Percentiles rank a stretch among this genome's conserved stretches.
Evolutionary conservation across 1,140 invertebrate genomes (phyloP).

Genomic region (Metaphire vulgaris): DNA sequence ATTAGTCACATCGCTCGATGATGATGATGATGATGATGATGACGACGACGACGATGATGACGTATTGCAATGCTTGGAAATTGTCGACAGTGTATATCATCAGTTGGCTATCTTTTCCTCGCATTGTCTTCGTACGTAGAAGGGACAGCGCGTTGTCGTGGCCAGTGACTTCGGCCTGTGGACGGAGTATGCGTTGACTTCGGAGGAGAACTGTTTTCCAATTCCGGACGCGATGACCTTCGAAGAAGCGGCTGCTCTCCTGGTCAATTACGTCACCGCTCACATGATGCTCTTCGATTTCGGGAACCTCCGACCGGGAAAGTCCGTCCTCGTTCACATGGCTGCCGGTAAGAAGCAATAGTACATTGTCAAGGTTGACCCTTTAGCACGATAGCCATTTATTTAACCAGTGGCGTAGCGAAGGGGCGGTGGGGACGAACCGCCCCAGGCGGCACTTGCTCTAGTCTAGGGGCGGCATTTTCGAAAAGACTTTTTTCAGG

Average conservation of each 20-base stretch:
- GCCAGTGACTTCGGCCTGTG: constrained; percentile 55
- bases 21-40: no score
- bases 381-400: no score
- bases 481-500: no score
- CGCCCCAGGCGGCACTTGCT: no score
- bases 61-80: no score
- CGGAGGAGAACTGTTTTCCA: constrained; percentile 66
- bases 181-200: constrained; percentile 70
- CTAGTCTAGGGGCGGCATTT: no score
- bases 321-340: constrained; percentile 70
- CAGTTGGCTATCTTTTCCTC: neutral
- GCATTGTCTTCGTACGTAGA: neutral
- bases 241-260: constrained; percentile 67
- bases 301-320: constrained; percentile 64
- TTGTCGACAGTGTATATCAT: no score
- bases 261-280: constrained; percentile 73
- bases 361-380: constrained; percentile 14
- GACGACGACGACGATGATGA: no score
- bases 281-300: constrained; percentile 72
- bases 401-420: no score
- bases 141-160: neutral
- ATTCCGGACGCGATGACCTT: constrained; percentile 65
- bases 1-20: no score
- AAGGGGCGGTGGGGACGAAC: no score
- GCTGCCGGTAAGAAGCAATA: constrained; percentile 74